These are phyloP conservation scores for Scaptomyza hsui DNA, from an alignment of 1,140 invertebrate genomes.

Conservation along the genomic window DNA sequence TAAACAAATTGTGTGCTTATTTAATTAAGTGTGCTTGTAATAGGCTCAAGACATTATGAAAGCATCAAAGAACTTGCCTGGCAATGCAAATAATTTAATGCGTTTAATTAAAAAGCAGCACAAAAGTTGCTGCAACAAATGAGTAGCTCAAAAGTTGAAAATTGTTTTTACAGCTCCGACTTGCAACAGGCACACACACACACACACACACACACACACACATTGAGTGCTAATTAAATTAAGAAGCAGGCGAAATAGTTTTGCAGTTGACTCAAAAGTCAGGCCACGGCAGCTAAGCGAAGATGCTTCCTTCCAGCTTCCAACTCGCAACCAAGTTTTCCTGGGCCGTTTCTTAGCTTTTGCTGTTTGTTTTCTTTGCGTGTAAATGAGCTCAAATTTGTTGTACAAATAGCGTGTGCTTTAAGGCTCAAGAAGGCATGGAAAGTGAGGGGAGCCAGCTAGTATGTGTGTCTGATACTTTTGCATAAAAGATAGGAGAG, in stretches of 20 bases:
- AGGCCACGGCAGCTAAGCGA: conserved; percentile 10
- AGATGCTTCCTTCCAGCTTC: conserved; percentile 18
- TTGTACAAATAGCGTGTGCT: conserved; percentile 62
- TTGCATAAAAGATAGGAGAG: not conserved
- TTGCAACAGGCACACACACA: conserved; percentile 23
- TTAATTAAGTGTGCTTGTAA: not conserved
- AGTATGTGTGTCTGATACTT: conserved; percentile 10
- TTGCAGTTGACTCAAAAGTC: conserved; percentile 57
- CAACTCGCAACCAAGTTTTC: conserved; percentile 17
- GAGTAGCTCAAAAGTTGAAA: conserved; percentile 47
- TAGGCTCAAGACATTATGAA: not conserved
- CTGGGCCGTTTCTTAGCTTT: conserved; percentile 11
- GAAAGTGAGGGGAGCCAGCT: conserved; percentile 2
- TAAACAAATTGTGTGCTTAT: not conserved
- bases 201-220: conserved; percentile 24
- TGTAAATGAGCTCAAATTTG: conserved; percentile 80
- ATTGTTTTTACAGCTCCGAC: conserved; percentile 49
- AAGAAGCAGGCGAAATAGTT: conserved; percentile 71
- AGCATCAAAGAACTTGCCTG: conserved; percentile 6
- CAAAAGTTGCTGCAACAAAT: conserved; percentile 48
- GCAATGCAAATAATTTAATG: conserved; percentile 67
- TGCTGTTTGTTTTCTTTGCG: conserved; percentile 45
- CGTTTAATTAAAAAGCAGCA: conserved; percentile 65
- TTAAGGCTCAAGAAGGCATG: not conserved
- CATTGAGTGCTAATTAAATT: conserved; percentile 75